Conservation (phyloP, 2,113 vertebrate species). For the Apaloderma vittatum region DNA sequence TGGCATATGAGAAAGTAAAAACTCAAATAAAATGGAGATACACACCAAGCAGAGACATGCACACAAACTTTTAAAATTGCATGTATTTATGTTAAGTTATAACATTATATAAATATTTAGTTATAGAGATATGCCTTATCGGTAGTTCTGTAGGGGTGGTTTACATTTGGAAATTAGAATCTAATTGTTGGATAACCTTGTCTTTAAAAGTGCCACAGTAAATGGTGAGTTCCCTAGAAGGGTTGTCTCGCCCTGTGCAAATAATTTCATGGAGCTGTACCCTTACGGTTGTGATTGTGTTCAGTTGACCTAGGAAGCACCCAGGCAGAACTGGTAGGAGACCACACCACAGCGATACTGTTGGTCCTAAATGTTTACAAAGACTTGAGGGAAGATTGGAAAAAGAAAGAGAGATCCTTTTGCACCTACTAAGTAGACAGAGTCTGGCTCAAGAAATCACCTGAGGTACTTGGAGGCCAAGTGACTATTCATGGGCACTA, state of each 20-base stretch:
- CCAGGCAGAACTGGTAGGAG: neutral
- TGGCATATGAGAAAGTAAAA: neutral
- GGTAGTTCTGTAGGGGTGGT: neutral
- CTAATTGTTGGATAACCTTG: neutral
- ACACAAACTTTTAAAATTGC: neutral
- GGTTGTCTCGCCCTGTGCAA: neutral
- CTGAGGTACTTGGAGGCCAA: neutral
- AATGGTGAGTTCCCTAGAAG: neutral
- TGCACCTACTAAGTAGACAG: neutral
- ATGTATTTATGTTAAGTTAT: neutral
- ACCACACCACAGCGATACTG: neutral
- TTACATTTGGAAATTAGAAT: neutral
- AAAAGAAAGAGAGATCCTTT: neutral
- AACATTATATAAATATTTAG: constrained; percentile 1
- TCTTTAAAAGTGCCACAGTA: neutral
- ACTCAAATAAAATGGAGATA: neutral
- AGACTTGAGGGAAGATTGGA: neutral
- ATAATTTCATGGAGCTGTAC: neutral
- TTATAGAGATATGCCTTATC: neutral
- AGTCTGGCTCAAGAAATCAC: neutral
- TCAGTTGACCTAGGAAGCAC: neutral
- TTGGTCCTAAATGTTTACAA: neutral
- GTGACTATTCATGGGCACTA: neutral
- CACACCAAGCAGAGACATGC: neutral
- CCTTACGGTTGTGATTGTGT: neutral